Base-by-base conservation (phyloP, 2,113 vertebrate species). In the Clarias magur region DNA sequence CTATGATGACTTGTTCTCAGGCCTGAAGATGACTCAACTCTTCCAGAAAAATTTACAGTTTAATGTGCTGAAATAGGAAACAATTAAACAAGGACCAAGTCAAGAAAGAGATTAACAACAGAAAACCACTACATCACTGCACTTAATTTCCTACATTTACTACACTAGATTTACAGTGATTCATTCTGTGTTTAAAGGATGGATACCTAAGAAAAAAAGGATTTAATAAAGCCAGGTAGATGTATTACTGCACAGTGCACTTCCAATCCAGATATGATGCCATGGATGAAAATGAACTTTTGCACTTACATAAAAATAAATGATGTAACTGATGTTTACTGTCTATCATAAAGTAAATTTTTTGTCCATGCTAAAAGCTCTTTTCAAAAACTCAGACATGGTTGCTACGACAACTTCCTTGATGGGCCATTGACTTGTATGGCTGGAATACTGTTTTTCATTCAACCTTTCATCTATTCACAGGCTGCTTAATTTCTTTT, bases 41-140 rank as follows among this genome's bases (percentile, higher is more conserved):
- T 81, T 82, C 54, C 79, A 62, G 67, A 83, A 48, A 73, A 57
- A 70, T 67, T 87, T 63, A 73, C 83, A 57, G 88, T 83, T 85
- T 85, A 78, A 90, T 80, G 83, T 85, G 85, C 80, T 25, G 72
- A 90, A 89, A 87, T 87, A 90, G 85, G 84, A 87, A 88, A 62
- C 83, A 53, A 75, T 89, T 88, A 42, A 87, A 79, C 19, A 67
- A 76, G 34, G 79, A 81, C 63, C 68, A 62, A 88, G 83, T 83
- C 88, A 90, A 89, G 75, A 86, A 87, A 67, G 62, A 80, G 83
- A 89, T 88, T 85, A 87, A 73, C 54, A 30, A 75, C 27, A 30
- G 34, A 63, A 75, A 88, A 82, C 73, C 16, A 68, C 80, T 82
- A 72, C 57, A 80, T 85, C 62, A 25, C 84, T 54, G 73, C 42